phyloP scores from a whole-genome alignment of 2,113 vertebrate species.

The Falco punctatus region DNA sequence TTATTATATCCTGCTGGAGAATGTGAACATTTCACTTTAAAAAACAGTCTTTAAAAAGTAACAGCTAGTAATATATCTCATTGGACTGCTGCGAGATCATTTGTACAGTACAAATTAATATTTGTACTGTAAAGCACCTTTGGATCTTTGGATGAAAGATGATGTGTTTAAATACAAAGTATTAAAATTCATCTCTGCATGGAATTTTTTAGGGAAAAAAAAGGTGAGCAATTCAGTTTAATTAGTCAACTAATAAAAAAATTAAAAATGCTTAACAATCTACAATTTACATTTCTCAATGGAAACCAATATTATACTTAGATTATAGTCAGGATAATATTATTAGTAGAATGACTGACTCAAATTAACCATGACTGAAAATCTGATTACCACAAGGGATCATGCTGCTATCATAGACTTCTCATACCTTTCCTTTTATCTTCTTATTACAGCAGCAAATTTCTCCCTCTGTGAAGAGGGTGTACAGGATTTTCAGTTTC shows the following conservation, averaged over 20 bases:
- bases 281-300: slow-evolving; percentile 55
- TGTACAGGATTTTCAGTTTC: slow-evolving; percentile 24
- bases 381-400: slow-evolving; percentile 60
- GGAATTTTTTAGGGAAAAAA: background rate
- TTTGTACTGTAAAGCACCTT: slow-evolving; percentile 10
- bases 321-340: slow-evolving; percentile 62
- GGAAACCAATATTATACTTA: slow-evolving; percentile 55
- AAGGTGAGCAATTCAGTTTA: background rate
- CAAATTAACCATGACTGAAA: slow-evolving; percentile 74
- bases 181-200: slow-evolving; percentile 14
- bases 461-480: slow-evolving; percentile 5
- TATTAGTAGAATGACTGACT: slow-evolving; percentile 58
- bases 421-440: slow-evolving; percentile 53
- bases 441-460: slow-evolving; percentile 15
- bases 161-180: background rate
- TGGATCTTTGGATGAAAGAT: slow-evolving; percentile 6
- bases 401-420: slow-evolving; percentile 50
- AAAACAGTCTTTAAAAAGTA: slow-evolving; percentile 4
- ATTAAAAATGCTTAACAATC: background rate
- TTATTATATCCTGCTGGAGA: background rate
- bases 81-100: background rate
- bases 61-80: background rate
- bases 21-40: background rate
- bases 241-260: slow-evolving; percentile 50
- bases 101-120: slow-evolving; percentile 11